Conservation (phyloP, 2,113 vertebrate genomes). For the Pachypanchax playfairii region DNA sequence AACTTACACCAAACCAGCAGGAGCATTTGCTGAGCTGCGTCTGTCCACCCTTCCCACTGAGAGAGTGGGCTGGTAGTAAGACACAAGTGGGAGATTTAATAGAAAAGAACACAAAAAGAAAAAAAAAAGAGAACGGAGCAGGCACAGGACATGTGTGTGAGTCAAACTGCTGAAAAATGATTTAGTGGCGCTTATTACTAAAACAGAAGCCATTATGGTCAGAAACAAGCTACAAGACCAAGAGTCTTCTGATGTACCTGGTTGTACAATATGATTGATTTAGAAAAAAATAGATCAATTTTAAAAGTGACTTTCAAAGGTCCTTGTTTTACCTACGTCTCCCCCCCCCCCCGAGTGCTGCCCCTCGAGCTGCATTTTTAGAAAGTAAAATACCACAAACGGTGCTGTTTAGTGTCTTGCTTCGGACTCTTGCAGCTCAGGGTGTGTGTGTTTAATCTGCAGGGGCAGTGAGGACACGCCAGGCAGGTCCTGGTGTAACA, state of each 20-base stretch:
- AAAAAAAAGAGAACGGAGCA: constrained; percentile 37
- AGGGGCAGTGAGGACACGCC: too few species aligned
- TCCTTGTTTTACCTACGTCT: too few species aligned
- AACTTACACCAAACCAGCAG: constrained; percentile 64
- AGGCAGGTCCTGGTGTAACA: too few species aligned
- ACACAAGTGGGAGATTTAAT: constrained; percentile 60
- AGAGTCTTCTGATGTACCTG: neutral
- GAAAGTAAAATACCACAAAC: too few species aligned
- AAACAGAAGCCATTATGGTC: constrained; percentile 3
- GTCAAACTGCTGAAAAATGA: constrained; percentile 34
- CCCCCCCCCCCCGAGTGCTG: too few species aligned
- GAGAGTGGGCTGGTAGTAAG: constrained; percentile 66
- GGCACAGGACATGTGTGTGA: constrained; percentile 29
- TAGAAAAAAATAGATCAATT: too few species aligned
- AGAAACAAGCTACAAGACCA: constrained; percentile 8
- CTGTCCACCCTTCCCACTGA: constrained; percentile 60
- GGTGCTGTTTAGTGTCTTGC: too few species aligned
- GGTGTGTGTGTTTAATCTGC: too few species aligned
- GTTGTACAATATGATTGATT: neutral
- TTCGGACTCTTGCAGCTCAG: too few species aligned
- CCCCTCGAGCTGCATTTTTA: too few species aligned
- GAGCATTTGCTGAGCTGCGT: constrained; percentile 51
- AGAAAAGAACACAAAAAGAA: constrained; percentile 41
- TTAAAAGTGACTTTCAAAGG: too few species aligned
- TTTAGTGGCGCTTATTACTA: constrained; percentile 17